Evolutionary conservation across 2,888 invertebrate genomes (phyloP), one percentile per base, ranked within the genome.

Genomic region (Ferrisia virgata): DNA sequence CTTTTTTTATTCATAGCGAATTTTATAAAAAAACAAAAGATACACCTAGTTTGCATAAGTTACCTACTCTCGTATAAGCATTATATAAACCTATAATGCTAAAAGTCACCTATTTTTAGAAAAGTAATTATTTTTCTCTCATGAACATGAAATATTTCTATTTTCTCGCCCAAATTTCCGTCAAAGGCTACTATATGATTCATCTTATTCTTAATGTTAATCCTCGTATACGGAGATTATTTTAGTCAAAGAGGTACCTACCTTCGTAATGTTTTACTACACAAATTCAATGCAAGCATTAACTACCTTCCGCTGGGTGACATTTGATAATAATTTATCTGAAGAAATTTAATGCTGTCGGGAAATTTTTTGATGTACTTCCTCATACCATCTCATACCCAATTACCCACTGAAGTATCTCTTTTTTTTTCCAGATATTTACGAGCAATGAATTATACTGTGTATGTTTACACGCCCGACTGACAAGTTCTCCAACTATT

Each of bases 11-110:
- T 69, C 31, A 18, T 31, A 69, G 31, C 15, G n/a, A 31, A 69
- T 69, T 28, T 69, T 31, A 69, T 69, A 69, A 22, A 22, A n/a
- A 69, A 69, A 69, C 69, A 69, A 69, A 69, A 69, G 69, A 31
- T 69, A 64, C 9, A 31, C 31, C 3, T 6, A 6, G 40, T 40
- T 22, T 22, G 53, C 53, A 53, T 53, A 53, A 53, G 22, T 53
- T 53, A 53, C 53, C 22, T 53, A 22, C 9, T 1, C 53, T 18
- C 22, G 53, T 5, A 36, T 18, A 47, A n/a, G 3, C 13, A 13
- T n/a, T n/a, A n/a, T 25, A 11, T 53, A 22, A 22, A n/a, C n/a
- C 22, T 53, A 11, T 53, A 53, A 22, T n/a, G 53, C 53, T 22
- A 53, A 69, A 28, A 69, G 13, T 6, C 25, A 28, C n/a, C n/a